These are phyloP conservation scores for Heliconius hermathena DNA, from an alignment of 1,140 invertebrate species.

Conservation along the genomic window DNA sequence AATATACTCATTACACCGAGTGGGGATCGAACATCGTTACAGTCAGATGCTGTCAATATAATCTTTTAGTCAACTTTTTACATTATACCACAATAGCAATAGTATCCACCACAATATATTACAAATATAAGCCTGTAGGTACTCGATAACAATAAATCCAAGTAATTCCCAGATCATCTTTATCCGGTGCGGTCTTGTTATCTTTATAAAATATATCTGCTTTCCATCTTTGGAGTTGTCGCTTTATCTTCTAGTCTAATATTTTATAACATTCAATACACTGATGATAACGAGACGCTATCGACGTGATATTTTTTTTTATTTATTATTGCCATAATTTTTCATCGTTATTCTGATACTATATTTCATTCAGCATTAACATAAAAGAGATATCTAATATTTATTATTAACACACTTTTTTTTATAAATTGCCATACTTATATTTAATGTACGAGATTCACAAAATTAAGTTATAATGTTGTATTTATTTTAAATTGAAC, in stretches of 20 bases:
- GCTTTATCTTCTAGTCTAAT: slow-evolving; percentile 30
- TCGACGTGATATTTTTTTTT: slow-evolving; percentile 26
- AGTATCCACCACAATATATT: background rate
- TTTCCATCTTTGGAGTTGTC: slow-evolving; percentile 27
- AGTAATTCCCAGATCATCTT: slow-evolving; percentile 19
- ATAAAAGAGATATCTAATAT: background rate
- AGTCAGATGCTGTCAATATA: no score
- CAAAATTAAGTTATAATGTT: no score
- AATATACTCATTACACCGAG: no score
- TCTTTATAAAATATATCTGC: slow-evolving; percentile 31
- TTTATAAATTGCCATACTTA: no score
- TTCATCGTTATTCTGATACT: background rate
- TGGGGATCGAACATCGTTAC: no score
- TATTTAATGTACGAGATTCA: background rate
- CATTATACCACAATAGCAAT: background rate
- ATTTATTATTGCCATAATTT: background rate
- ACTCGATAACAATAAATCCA: background rate
- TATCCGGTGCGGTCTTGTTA: slow-evolving; percentile 23
- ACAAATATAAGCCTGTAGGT: background rate
- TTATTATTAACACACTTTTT: no score
- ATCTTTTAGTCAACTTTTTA: background rate
- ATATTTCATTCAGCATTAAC: background rate
- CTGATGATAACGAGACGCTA: slow-evolving; percentile 25
- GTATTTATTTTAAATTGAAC: no score
- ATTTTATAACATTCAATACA: slow-evolving; percentile 36